Evolutionary conservation across 2,888 invertebrate species (phyloP), one percentile per base, ranked within the genome.

Genomic region (Yponomeuta evonymella): DNA sequence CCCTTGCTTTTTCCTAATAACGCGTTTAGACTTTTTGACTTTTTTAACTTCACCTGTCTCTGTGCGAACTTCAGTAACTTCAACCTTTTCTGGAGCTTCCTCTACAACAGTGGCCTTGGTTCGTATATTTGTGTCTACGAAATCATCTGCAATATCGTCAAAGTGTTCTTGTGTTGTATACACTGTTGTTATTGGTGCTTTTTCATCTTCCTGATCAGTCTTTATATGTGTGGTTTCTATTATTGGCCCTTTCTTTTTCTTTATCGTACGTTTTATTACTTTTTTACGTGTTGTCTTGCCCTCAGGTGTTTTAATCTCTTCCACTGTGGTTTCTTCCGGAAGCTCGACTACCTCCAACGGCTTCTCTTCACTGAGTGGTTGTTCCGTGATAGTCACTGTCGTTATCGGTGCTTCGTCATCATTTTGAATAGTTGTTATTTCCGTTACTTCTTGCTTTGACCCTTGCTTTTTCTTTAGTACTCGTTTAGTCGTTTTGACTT

Each of bases 191-290:
- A 87, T 76, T 77, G 90, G 79, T 80, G 86, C 76, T 75, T 83
- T 89, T 64, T 88, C 85, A 73, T 87, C 85, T 79, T 91, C 90
- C 76, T 89, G 86, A 63, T 86, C 80, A 1, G 82, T 86, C n/a
- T 83, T 79, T 76, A 91, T 89, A 86, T 93, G 86, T 76, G 91
- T 91, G 77, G 74, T 76, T 80, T 82, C 81, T 76, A 81, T 78
- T 75, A 81, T 82, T 15, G 74, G 80, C 48, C 79, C 83, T 71
- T 79, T 79, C 43, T 76, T 75, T 74, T 83, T 88, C 62, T 78
- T 81, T n/a, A 83, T 78, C 2, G 79, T 74, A n/a, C 79, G 75
- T 72, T 78, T 83, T 70, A 72, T 76, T 71, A 48, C 71, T 30
- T 64, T 71, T 33, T 70, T 72, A 48, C 70, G 43, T 11, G n/a